Evolutionary conservation across 2,888 invertebrate genomes (phyloP).

Genomic region (Eupithecia subumbrata): DNA sequence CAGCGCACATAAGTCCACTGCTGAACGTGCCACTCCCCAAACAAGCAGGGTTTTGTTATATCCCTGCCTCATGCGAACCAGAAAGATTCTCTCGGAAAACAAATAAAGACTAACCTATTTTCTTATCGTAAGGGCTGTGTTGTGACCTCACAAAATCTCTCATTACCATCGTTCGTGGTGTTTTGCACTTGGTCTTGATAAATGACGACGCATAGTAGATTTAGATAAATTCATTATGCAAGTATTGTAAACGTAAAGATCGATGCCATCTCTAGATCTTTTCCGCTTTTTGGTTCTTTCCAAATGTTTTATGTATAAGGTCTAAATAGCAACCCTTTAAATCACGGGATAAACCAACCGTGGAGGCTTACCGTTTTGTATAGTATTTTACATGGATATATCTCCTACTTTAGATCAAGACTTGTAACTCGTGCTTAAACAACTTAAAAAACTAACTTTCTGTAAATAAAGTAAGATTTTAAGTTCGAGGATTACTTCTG

Average conservation of each 20-base stretch:
- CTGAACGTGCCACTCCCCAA: background rate
- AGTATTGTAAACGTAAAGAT: slow-evolving; percentile 11
- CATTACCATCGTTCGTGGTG: background rate
- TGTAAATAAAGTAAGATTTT: too few species aligned
- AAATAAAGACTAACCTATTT: background rate
- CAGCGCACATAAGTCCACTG: background rate
- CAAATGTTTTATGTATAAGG: slow-evolving; percentile 37
- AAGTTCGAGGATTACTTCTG: too few species aligned
- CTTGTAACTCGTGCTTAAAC: background rate
- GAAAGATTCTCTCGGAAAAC: background rate
- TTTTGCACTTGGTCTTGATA: background rate
- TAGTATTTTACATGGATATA: slow-evolving; percentile 31
- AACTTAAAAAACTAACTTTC: background rate
- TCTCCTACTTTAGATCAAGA: slow-evolving; percentile 2
- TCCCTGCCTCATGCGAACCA: background rate
- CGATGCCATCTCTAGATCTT: slow-evolving; percentile 21
- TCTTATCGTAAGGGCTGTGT: background rate
- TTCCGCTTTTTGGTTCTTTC: slow-evolving; percentile 28
- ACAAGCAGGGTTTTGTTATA: background rate
- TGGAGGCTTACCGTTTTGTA: slow-evolving; percentile 28
- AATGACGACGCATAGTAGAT: background rate
- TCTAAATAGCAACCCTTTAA: slow-evolving; percentile 35
- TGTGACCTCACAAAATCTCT: background rate
- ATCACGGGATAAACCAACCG: slow-evolving; percentile 32
- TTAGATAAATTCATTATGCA: slow-evolving; percentile 3